These are phyloP conservation scores for Podargus strigoides DNA, from an alignment of 2,797 vertebrate species.

Conservation along the genomic window DNA sequence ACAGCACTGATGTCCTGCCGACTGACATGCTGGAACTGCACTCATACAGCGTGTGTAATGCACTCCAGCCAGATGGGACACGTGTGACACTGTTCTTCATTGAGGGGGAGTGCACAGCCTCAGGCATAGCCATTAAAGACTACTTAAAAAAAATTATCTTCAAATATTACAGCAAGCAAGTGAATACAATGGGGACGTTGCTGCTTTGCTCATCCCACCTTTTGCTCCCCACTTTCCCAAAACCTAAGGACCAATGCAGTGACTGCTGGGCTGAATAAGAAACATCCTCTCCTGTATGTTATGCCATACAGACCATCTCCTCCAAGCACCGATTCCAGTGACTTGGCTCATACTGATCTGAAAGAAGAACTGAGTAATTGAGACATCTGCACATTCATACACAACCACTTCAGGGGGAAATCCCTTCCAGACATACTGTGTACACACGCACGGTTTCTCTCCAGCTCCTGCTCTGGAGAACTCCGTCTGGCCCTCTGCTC, in stretches of 20 bases:
- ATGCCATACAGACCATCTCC: background rate
- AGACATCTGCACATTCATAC: background rate
- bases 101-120: background rate
- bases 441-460: background rate
- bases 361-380: background rate
- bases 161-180: background rate
- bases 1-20: background rate
- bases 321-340: background rate
- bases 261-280: background rate
- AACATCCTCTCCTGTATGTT: background rate
- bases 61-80: background rate
- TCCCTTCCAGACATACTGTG: background rate
- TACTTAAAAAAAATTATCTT: background rate
- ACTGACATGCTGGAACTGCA: background rate
- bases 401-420: background rate
- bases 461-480: background rate
- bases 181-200: rapidly evolving
- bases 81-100: background rate
- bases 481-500: background rate
- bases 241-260: background rate
- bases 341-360: background rate
- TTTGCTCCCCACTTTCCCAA: background rate
- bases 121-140: background rate
- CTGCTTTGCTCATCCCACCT: background rate
- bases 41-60: rapidly evolving